Conservation (phyloP, 2,797 vertebrate genomes). For the Aplochiton taeniatus region DNA sequence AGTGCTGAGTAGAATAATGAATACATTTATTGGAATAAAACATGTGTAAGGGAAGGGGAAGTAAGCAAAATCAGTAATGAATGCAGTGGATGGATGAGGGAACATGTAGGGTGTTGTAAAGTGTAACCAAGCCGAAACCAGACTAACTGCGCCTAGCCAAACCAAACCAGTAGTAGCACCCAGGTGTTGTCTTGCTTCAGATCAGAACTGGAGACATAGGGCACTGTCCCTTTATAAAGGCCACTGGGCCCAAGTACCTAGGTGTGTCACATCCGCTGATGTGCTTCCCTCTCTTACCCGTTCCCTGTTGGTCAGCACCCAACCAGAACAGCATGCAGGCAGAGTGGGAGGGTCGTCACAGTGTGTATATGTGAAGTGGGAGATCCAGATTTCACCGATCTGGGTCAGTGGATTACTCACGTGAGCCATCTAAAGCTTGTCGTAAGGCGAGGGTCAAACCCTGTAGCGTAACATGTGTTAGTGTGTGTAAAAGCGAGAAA, state of each 20-base stretch:
- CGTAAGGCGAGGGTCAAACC: slow-evolving; percentile 55
- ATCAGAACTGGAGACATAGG: too few species aligned
- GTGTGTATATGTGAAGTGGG: slow-evolving; percentile 17
- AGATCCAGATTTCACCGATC: slow-evolving; percentile 48
- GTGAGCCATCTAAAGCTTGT: slow-evolving; percentile 62
- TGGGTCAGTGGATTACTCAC: slow-evolving; percentile 66
- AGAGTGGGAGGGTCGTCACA: slow-evolving; percentile 14
- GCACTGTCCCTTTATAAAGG: too few species aligned
- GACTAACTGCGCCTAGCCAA: not conserved
- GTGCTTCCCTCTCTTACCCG: too few species aligned
- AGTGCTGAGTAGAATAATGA: too few species aligned
- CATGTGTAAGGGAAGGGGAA: too few species aligned
- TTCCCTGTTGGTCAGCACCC: not conserved
- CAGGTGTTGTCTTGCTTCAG: too few species aligned
- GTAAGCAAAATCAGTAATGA: too few species aligned
- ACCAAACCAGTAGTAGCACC: too few species aligned
- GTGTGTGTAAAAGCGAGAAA: slow-evolving; percentile 27
- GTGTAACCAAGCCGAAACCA: too few species aligned
- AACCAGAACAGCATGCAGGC: not conserved
- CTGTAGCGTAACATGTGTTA: slow-evolving; percentile 24
- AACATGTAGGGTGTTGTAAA: not conserved
- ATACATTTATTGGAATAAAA: too few species aligned
- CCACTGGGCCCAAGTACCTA: too few species aligned
- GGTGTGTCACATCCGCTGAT: too few species aligned
- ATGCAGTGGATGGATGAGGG: slow-evolving; percentile 8